A percentile compares a stretch with the other conserved stretches of the same genome.
phyloP scores from a whole-genome alignment of 2,888 invertebrate genomes.

The Drosophila neutralis region DNA sequence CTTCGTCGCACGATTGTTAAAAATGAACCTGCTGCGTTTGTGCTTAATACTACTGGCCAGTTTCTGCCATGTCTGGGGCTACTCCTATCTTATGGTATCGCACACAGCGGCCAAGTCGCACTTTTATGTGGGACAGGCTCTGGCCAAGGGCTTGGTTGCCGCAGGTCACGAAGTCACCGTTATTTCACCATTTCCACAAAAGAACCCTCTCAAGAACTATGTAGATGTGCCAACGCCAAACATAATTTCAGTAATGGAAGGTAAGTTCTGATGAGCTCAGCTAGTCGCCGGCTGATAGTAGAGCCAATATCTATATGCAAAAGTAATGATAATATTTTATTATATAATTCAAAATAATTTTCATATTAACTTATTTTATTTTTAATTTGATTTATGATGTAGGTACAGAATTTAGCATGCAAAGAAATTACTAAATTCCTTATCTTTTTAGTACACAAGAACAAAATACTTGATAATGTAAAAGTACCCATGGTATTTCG shows the following conservation, averaged over 20 bases:
- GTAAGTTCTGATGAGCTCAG: conserved; percentile 56
- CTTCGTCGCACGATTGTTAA: not conserved
- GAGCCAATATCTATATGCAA: too few relatives aligned
- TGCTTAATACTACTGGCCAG: conserved; percentile 20
- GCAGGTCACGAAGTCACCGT: conserved; percentile 84
- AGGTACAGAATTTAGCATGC: not conserved
- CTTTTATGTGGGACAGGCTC: conserved; percentile 72
- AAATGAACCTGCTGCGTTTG: conserved; percentile 8
- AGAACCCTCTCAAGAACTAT: conserved; percentile 71
- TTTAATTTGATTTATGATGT: not conserved
- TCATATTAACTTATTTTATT: not conserved
- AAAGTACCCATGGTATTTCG: conserved; percentile 21
- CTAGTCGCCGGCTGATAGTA: too few relatives aligned
- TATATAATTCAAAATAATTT: not conserved
- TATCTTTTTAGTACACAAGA: conserved; percentile 20
- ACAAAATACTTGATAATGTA: conserved; percentile 24
- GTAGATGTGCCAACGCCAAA: conserved; percentile 59
- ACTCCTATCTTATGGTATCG: conserved; percentile 67
- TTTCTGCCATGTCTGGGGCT: conserved; percentile 46
- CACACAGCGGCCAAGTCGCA: conserved; percentile 70
- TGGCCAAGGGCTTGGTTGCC: conserved; percentile 79
- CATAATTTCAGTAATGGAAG: conserved; percentile 43
- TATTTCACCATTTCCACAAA: conserved; percentile 77
- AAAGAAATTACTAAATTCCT: not conserved
- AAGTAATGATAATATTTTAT: not conserved